Evolutionary conservation across 2,797 vertebrate genomes (phyloP), one percentile per base, ranked within the genome.

Genomic region (Enteromius viviparus): DNA sequence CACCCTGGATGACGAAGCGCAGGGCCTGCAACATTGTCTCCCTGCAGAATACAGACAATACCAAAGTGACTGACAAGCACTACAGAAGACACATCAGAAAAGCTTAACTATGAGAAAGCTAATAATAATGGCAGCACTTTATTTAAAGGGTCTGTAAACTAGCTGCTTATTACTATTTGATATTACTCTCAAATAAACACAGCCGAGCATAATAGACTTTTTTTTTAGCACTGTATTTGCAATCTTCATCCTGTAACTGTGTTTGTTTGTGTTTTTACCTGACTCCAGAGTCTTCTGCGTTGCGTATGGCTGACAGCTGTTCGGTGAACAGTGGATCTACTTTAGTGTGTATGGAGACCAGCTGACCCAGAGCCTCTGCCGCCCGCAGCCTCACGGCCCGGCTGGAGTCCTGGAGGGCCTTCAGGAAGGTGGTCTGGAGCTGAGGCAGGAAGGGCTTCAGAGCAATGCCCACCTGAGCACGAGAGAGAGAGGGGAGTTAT

Each of bases 361-460:
- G 95, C 42, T 98, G 97, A 12, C 98, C 98, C 0, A 99, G 93
- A 0, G 98, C 98, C 23, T 98, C 97, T 0, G 98, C 98, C 0
- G 98, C 98, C 86, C 96, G 96, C 45, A 99, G 95, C 84, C 98
- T 95, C 85, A 99, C 98, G 0, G 94, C 95, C 0, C 98, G 95
- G 88, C 98, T 98, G 0, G 97, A 94, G 86, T 99, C 98, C 90
- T 98, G 97, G 12, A 99, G 93, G 4, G 98, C 98, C 92, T 99
- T 99, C 49, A 98, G 96, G 92, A 99, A 99, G 47, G 98, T 99
- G 85, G 98, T 99, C 94, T 99, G 98, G 79, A 99, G 92, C 87
- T 99, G 98, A 17, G 98, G 98, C 90, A 99, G 94, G 94, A 99
- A 99, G 0, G 98, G 98, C 92, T 99, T 99, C 92, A 99, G 91